Conservation (phyloP, 2,888 invertebrate genomes). For the Lycia hirtaria region DNA sequence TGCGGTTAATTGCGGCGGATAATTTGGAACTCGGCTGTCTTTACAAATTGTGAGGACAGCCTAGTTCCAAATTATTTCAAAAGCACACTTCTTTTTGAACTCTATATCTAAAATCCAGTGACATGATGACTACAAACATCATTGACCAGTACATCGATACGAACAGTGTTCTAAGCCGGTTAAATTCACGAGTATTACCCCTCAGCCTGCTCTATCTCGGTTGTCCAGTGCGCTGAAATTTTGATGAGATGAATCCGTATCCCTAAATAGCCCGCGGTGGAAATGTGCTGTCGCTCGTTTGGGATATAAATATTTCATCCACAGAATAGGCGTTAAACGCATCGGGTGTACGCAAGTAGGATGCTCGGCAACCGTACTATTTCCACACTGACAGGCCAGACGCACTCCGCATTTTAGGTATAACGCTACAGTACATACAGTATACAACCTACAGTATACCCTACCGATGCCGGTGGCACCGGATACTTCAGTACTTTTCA, state of each 20-base stretch:
- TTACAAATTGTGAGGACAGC: no score
- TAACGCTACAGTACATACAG: conserved; percentile 35
- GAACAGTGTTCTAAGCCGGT: conserved; percentile 2
- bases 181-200: conserved; percentile 13
- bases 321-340: conserved; percentile 51
- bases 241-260: conserved; percentile 32
- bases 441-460: no score
- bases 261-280: conserved; percentile 30
- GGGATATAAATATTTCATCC: conserved; percentile 54
- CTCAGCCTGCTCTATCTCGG: conserved; percentile 20
- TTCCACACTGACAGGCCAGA: no score
- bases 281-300: conserved; percentile 29
- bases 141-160: conserved; percentile 10
- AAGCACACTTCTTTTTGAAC: no score
- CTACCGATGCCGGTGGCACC: no score
- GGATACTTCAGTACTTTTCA: no score
- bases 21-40: no score
- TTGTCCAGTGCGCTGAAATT: conserved; percentile 30
- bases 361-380: conserved; percentile 55
- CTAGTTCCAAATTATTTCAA: no score
- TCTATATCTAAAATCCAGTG: no score
- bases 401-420: no score
- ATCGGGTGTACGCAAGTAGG: conserved; percentile 45
- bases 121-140: no score
- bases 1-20: no score